Percentiles rank a stretch among this genome's conserved stretches.
These are phyloP conservation scores for Metalampra italica DNA, from an alignment of 2,888 invertebrate species.

Conservation along the genomic window DNA sequence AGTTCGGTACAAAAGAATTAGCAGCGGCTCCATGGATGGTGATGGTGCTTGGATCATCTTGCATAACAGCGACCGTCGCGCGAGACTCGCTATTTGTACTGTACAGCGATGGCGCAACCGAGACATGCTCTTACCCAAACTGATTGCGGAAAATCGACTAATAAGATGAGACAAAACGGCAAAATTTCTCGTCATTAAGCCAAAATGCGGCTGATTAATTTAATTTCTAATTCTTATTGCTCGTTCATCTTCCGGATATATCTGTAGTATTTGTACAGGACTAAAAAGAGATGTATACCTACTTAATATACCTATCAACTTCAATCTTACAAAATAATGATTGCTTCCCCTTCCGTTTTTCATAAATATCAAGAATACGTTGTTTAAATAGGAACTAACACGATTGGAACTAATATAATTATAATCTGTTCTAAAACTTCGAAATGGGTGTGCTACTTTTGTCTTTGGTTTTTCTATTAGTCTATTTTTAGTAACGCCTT, in stretches of 20 bases:
- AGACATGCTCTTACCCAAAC: slow-evolving; percentile 56
- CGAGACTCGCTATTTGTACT: slow-evolving; percentile 34
- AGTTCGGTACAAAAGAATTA: slow-evolving; percentile 17
- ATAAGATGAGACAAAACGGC: slow-evolving; percentile 44
- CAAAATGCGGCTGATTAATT: slow-evolving; percentile 21
- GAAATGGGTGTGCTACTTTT: too few species aligned
- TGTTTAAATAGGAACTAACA: neutral
- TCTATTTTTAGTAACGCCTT: too few species aligned
- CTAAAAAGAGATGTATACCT: too few species aligned
- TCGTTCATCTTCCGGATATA: neutral
- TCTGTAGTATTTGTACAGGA: neutral
- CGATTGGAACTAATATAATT: too few species aligned
- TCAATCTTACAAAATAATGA: too few species aligned
- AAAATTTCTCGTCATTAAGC: slow-evolving; percentile 30
- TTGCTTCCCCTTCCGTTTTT: too few species aligned
- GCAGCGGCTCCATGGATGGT: neutral
- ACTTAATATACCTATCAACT: too few species aligned
- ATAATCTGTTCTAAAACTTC: too few species aligned
- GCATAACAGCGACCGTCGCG: slow-evolving; percentile 33
- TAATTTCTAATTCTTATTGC: slow-evolving; percentile 8
- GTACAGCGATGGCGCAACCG: slow-evolving; percentile 36
- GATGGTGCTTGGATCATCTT: slow-evolving; percentile 30
- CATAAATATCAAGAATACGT: too few species aligned
- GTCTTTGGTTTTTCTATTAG: too few species aligned
- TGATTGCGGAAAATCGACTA: slow-evolving; percentile 52